Base-by-base conservation (phyloP, 2,888 invertebrate genomes). In the Synanthedon andrenaeformis region DNA sequence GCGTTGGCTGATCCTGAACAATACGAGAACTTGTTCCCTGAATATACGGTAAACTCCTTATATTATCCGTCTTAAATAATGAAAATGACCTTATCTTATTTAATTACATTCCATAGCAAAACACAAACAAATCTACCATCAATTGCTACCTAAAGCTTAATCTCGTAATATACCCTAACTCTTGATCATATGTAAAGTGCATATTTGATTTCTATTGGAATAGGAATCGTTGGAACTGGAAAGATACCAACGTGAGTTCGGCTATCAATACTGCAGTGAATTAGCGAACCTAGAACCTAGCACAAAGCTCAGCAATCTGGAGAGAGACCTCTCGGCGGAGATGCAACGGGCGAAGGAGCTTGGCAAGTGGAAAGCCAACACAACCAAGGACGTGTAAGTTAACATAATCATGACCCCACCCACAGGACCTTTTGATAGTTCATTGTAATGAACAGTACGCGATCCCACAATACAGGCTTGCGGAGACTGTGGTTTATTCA, bases 21-120 rank as follows among this genome's bases (percentile, higher is more conserved):
- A 65, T 99, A 99, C 74, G 97, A 97, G 75, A 99, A 99, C 86
- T 89, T 99, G 56, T 99, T 99, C 79, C 97, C 98, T 0, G 96
- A 86, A 57, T 79, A 69, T 42, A 55, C 66, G 63, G 86, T 86
- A 57, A 66, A 69, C 62, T 14, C 1, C 3, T n/a, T 35, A 23
- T 23, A 4, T 5, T 23, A 23, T 5, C 5, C 5, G 35, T 35
- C 10, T 35, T 35, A 1, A 48, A 14, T 10, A 48, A 14, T 48
- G 48, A 8, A 8, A 13, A 48, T 48, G 10, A 35, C 10, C 3
- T 6, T 35, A 3, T 35, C 6, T 6, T 35, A 35, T 28, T 5
- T 17, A 17, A 12, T 14, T 19, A 19, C 19, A 5, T 23, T 12
- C 13, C 3, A 28, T 28, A 28, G 28, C 28, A 28, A 28, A 1